Percentiles rank a stretch among this genome's conserved stretches.
Conservation (phyloP, 2,797 vertebrate genomes). For the Zalophus californianus region DNA sequence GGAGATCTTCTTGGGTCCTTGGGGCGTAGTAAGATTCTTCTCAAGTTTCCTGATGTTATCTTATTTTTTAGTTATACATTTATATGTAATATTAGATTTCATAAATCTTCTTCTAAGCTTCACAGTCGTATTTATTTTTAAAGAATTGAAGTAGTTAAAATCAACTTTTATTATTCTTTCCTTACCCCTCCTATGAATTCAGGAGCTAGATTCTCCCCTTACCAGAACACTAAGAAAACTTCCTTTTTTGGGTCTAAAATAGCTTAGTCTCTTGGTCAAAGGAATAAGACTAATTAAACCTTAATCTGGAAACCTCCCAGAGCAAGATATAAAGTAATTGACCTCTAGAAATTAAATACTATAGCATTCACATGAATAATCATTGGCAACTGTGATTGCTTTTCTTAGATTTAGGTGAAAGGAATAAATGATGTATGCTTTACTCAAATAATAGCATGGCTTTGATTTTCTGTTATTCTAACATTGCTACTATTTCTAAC, state of each 20-base stretch:
- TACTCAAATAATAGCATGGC: neutral
- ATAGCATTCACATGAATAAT: neutral
- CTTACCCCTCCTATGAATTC: neutral
- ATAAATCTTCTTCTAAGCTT: neutral
- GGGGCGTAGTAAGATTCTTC: neutral
- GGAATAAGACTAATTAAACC: conserved; percentile 68
- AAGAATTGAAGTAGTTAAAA: neutral
- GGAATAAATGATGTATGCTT: neutral
- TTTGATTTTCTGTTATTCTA: conserved; percentile 45
- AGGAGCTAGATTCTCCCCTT: neutral
- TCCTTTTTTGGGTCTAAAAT: conserved; percentile 22
- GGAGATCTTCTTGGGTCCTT: neutral
- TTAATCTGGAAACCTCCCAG: conserved; percentile 61
- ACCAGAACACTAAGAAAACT: neutral
- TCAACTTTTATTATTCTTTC: neutral
- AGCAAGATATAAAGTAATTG: conserved; percentile 57
- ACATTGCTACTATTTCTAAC: neutral
- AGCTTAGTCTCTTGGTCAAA: conserved; percentile 11
- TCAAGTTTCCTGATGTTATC: neutral
- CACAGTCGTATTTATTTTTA: neutral
- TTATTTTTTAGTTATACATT: conserved; percentile 38
- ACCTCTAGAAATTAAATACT: conserved; percentile 67
- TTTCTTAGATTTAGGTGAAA: conserved; percentile 1
- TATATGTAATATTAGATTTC: neutral
- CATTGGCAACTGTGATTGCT: neutral